Base-by-base conservation (phyloP, 2,888 invertebrate species). In the Luffia ferchaultella region DNA sequence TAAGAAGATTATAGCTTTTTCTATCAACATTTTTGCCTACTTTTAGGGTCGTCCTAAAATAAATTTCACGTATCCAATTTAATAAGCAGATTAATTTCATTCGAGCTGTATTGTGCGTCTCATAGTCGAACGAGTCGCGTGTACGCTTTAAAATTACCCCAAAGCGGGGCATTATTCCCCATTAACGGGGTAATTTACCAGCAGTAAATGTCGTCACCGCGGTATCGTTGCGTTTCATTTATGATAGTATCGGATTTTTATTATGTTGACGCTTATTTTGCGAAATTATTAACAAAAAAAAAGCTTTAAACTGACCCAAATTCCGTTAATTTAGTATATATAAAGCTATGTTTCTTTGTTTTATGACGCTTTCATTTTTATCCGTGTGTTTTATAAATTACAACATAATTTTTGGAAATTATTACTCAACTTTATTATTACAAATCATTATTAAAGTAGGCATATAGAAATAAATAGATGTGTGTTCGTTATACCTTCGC, bases 121-220 rank as follows among this genome's bases (percentile, higher is more conserved):
- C 30, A 12, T 30, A 12, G 18, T 15, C 42, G 30, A 30, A 42
- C 41, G 48, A 40, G 48, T 48, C 41, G 41, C 42, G 19, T 18
- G 40, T 18, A 18, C 16, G 42, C 42, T 42, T 42, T 48, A 48
- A 48, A 48, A 48, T 48, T 48, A 18, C 40, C 17, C 42, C 48
- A 16, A 42, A 48, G 18, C 48, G 30, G 30, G 3, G 41, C 30
- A 46, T 41, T 48, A 48, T 48, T 48, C 9, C 20, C 48, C 48
- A 48, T 48, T 40, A 48, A 48, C 41, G 19, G 41, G 48, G 48
- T 48, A 48, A 48, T 48, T 48, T 48, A 48, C 16, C 17, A 12
- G 18, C 18, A 16, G 42, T 48, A 41, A 48, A 18, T 18, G 48
- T 48, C 15, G 41, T 41, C 48, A 48, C 42, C n/a, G 30, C 12